Conservation (phyloP, 1,140 invertebrate genomes). For the Aphaenogaster rudis region DNA sequence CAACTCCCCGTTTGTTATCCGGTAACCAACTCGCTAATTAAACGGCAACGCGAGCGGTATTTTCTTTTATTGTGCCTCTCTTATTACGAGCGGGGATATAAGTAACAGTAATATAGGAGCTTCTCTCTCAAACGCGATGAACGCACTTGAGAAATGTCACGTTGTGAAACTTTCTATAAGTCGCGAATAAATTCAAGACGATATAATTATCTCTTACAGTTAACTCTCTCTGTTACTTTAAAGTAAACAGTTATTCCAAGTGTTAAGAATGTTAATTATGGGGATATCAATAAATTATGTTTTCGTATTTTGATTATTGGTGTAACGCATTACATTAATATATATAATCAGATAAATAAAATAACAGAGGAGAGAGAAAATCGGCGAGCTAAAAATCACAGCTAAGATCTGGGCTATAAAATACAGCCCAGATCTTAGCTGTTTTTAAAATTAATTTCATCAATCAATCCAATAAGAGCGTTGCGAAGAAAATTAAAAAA, state of each 20-base stretch:
- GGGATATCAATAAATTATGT: not conserved
- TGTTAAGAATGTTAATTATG: not conserved
- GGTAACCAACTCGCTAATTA: constrained; percentile 37
- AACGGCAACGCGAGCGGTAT: constrained; percentile 2
- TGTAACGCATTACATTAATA: not conserved
- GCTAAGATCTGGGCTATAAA: not conserved
- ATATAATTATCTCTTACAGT: constrained; percentile 2
- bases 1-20: constrained; percentile 10
- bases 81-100: not conserved
- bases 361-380: not conserved
- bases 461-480: not conserved
- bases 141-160: not conserved
- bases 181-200: not conserved
- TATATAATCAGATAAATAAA: not conserved
- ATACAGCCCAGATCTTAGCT: not conserved
- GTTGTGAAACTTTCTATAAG: constrained; percentile 30
- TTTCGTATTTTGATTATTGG: not conserved
- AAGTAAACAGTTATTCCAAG: not conserved
- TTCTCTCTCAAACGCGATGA: constrained; percentile 8
- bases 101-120: not conserved
- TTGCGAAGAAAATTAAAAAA: not conserved
- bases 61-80: constrained; percentile 4
- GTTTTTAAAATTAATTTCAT: not conserved
- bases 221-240: not conserved
- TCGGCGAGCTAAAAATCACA: too few relatives aligned